phyloP scores from a whole-genome alignment of 2,888 invertebrate species.

The Sabellastarte sp. region DNA sequence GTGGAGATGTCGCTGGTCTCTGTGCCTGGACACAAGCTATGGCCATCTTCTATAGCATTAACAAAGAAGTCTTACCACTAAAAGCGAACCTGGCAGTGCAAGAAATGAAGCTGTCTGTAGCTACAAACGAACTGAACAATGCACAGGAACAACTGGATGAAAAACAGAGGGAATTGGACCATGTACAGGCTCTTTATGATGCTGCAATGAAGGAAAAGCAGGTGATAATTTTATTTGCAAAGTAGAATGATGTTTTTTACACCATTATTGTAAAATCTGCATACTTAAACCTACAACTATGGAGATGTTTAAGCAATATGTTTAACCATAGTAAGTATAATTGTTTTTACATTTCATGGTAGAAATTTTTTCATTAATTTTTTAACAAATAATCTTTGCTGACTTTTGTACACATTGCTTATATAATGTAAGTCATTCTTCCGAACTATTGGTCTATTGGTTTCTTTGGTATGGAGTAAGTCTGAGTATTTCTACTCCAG shows the following conservation, averaged over 20 bases:
- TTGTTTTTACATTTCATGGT: background rate
- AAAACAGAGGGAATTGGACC: constrained; percentile 40
- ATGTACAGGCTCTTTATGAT: constrained; percentile 42
- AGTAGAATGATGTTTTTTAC: background rate
- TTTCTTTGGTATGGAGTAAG: too few species aligned
- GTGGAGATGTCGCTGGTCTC: constrained; percentile 57
- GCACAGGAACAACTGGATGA: constrained; percentile 41
- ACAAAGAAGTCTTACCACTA: constrained; percentile 87
- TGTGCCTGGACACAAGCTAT: constrained; percentile 57
- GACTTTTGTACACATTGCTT: too few species aligned
- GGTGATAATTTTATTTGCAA: constrained; percentile 17
- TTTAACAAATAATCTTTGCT: too few species aligned
- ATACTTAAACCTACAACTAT: too few species aligned
- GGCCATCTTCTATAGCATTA: constrained; percentile 70
- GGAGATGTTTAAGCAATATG: too few species aligned
- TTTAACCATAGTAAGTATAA: too few species aligned
- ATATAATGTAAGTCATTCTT: too few species aligned
- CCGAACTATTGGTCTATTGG: too few species aligned
- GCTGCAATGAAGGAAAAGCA: constrained; percentile 40
- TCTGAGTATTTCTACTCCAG: too few species aligned
- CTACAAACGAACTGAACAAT: constrained; percentile 33
- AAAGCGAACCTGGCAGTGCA: constrained; percentile 42
- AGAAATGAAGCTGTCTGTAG: constrained; percentile 56
- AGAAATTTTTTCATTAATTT: constrained; percentile 1
- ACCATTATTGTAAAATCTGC: background rate